Conservation (phyloP, 92 coral and sea anemone genomes). For the Epizoanthus scotinus region DNA sequence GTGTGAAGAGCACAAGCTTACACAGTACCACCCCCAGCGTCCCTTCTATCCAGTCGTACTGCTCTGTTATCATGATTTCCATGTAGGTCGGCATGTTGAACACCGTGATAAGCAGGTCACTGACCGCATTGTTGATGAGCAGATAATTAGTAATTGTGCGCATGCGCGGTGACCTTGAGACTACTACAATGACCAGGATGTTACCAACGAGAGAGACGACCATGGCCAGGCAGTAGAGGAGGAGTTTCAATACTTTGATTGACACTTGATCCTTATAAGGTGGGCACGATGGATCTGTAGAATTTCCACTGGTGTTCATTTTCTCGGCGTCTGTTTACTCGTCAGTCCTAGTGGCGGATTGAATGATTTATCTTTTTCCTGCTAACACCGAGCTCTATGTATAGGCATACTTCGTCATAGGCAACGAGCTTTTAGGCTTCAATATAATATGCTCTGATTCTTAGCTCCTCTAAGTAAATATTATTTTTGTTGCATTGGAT, state of each 20-base stretch:
- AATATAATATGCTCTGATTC: too few relatives aligned
- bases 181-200: constrained; percentile 13
- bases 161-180: constrained; percentile 31
- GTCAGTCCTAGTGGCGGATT: too few relatives aligned
- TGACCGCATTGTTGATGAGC: constrained; percentile 30
- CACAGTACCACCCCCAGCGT: constrained; percentile 3
- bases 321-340: too few relatives aligned
- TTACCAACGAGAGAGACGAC: constrained; percentile 38
- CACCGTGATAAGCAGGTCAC: constrained; percentile 34
- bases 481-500: too few relatives aligned
- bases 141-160: constrained; percentile 35
- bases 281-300: not conserved
- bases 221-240: constrained; percentile 24
- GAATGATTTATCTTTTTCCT: too few relatives aligned
- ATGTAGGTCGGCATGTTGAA: constrained; percentile 45
- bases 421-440: too few relatives aligned
- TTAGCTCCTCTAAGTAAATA: too few relatives aligned
- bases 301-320: too few relatives aligned
- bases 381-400: too few relatives aligned
- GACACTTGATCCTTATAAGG: constrained; percentile 10
- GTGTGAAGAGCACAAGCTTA: too few relatives aligned
- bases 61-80: constrained; percentile 28
- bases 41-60: constrained; percentile 27
- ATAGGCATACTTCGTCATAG: too few relatives aligned
- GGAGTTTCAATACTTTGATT: constrained; percentile 17